These are phyloP conservation scores for Diadophis punctatus DNA, from an alignment of 2,113 vertebrate genomes.

Conservation along the genomic window DNA sequence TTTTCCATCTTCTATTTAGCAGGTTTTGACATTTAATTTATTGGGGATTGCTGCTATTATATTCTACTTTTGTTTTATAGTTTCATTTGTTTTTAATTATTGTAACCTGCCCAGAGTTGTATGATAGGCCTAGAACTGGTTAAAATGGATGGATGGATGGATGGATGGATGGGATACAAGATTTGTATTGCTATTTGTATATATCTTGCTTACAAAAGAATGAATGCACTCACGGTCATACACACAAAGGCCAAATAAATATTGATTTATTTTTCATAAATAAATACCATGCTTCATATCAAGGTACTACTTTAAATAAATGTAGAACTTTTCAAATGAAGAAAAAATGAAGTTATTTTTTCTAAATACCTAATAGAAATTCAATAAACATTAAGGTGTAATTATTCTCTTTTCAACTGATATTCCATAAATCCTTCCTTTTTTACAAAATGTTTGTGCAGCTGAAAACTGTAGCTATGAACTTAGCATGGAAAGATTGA, in stretches of 20 bases:
- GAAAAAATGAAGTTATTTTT: not conserved
- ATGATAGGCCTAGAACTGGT: not conserved
- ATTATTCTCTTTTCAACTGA: not conserved
- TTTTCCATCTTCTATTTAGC: not conserved
- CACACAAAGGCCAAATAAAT: not conserved
- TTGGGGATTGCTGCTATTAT: not conserved
- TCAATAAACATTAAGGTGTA: not conserved
- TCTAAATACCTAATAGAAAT: not conserved
- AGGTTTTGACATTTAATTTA: not conserved
- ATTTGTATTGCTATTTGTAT: not conserved
- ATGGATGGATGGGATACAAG: not conserved
- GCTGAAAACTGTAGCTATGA: not conserved
- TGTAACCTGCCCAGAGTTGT: not conserved
- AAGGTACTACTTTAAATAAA: not conserved
- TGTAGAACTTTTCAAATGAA: not conserved
- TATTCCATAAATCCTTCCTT: not conserved
- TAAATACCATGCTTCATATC: not conserved
- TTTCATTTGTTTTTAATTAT: not conserved
- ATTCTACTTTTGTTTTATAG: not conserved
- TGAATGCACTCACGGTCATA: not conserved
- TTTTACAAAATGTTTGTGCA: not conserved
- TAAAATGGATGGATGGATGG: not conserved
- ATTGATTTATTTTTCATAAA: not conserved
- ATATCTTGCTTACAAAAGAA: not conserved
- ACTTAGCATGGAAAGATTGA: not conserved